Evolutionary conservation across 2,888 invertebrate genomes (phyloP), one percentile per base, ranked within the genome.

Genomic region (Ditula angustiorana): DNA sequence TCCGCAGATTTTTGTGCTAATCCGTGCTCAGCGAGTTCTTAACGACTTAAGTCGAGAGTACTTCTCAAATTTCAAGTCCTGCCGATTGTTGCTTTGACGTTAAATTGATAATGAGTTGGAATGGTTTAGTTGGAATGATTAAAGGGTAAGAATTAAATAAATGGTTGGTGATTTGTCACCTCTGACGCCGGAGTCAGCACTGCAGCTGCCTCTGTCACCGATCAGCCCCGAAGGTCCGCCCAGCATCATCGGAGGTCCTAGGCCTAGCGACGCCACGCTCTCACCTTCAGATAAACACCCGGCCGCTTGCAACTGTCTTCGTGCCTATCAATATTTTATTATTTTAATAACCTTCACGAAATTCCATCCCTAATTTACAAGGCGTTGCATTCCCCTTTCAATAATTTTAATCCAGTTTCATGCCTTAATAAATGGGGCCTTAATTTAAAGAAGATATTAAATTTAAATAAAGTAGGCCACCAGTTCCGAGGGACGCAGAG

Each of bases 201-300:
- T 97, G 89, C 97, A 97, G 77, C 97, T 97, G 68, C 97, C 97
- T 44, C 97, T 93, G 82, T 97, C 97, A 33, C 93, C 94, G 71
- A 93, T 86, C 64, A 92, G 81, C 23, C 92, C 94, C 44, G 82
- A 89, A 10, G 87, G 92, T 52, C 87, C 92, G 11, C 85, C 91
- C 60, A 95, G 94, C 70, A 95, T 94, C 77, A 95, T 93, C 0
- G 95, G 95, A 0, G 94, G 95, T 0, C 94, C 95, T 19, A 94
- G 88, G 3, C 95, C 95, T 73, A 96, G 95, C 0, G 96, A 96
- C 2, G 96, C 95, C 44, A 97, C 93, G 70, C 96, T 96, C 88
- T 97, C 97, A 74, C 97, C 97, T 86, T 97, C 97, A 24, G 97
- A 97, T 63, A 97, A 93, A 81, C 97, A 97, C 8, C 96, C 96